Conservation (phyloP, 2,113 vertebrate species). For the Pollimyrus isidori region DNA sequence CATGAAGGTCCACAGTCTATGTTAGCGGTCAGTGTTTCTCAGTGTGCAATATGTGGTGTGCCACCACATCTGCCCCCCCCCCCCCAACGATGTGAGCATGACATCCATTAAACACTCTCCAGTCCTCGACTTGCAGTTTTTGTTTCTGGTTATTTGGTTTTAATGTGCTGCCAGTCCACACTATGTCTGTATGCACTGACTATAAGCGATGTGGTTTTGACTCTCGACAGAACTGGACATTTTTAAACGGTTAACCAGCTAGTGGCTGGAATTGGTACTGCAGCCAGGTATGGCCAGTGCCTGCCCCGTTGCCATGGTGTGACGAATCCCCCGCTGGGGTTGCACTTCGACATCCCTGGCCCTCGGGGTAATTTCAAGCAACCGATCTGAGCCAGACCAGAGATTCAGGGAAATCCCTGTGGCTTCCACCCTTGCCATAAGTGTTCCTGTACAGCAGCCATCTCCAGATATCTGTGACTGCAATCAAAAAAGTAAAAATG, state of each 20-base stretch:
- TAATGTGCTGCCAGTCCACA: background rate
- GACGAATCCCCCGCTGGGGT: background rate
- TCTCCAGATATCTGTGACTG: background rate
- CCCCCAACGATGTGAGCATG: constrained; percentile 42
- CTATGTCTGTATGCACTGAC: background rate
- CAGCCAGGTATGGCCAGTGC: background rate
- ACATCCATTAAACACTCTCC: constrained; percentile 42
- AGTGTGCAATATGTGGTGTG: constrained; percentile 28
- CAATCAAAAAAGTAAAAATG: too few species aligned
- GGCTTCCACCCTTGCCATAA: background rate
- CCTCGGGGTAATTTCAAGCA: background rate
- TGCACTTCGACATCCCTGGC: background rate
- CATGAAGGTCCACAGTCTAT: constrained; percentile 16
- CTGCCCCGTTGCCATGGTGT: background rate
- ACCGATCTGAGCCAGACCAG: background rate
- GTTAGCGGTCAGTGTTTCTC: constrained; percentile 14
- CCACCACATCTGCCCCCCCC: constrained; percentile 39
- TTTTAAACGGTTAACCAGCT: background rate
- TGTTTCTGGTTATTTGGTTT: background rate
- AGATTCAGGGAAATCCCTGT: background rate
- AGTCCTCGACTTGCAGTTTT: background rate
- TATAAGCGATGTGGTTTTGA: background rate
- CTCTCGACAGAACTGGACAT: background rate
- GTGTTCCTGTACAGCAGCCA: background rate
- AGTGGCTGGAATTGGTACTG: background rate